A percentile compares a stretch with the other conserved stretches of the same genome.
Evolutionary conservation across 2,888 invertebrate species (phyloP).

Genomic region (Gari tellinella): DNA sequence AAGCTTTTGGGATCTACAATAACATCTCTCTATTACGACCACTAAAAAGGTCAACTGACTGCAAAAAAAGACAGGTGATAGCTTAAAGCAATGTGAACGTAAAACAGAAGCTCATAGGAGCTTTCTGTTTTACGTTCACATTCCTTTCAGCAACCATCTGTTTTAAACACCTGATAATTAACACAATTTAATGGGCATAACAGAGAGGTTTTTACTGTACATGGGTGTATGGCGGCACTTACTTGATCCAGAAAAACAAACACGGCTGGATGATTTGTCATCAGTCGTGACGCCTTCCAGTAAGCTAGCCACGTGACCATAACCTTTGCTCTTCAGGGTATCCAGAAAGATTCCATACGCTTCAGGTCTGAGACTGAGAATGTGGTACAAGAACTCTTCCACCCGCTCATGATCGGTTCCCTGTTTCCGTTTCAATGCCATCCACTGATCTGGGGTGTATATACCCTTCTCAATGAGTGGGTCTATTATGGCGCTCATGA

Average conservation of each 20-base stretch:
- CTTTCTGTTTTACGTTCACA: no score
- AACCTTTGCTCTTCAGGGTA: conserved; percentile 39
- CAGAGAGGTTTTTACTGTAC: no score
- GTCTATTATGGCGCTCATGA: conserved; percentile 47
- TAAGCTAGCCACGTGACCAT: conserved; percentile 48
- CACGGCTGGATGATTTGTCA: conserved; percentile 7
- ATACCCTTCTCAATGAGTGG: conserved; percentile 58
- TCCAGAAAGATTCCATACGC: conserved; percentile 40
- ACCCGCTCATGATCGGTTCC: conserved; percentile 50
- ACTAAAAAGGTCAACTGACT: no score
- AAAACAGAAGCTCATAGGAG: no score
- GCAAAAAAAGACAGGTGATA: no score
- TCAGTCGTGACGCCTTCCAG: conserved; percentile 39
- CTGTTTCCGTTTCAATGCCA: conserved; percentile 48
- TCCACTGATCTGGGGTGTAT: conserved; percentile 56
- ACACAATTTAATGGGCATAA: no score
- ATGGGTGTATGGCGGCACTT: no score
- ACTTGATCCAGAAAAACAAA: conserved; percentile 42
- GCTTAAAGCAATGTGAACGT: no score
- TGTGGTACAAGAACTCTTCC: conserved; percentile 58
- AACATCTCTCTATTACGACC: no score
- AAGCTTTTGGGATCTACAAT: no score
- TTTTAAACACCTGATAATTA: no score
- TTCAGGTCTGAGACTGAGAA: conserved; percentile 49
- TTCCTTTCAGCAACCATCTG: no score